These are phyloP conservation scores for Myotis planiceps DNA, from an alignment of 2,797 vertebrate genomes.

Conservation along the genomic window DNA sequence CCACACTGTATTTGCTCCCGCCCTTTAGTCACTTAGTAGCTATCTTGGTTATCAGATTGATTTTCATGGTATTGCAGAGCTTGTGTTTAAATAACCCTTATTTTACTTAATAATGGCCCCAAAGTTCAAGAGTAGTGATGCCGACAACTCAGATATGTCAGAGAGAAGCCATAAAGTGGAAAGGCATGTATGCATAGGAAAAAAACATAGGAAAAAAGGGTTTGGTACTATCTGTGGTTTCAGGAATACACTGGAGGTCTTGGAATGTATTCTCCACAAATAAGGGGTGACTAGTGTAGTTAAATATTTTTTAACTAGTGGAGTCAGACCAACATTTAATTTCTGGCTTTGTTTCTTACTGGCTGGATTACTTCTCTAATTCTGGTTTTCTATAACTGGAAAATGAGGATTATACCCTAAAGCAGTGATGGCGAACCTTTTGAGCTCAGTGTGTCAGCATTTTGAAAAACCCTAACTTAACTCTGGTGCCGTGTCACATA, in stretches of 20 bases:
- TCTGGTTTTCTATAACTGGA: conserved; percentile 30
- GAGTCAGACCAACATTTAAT: background rate
- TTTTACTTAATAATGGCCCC: background rate
- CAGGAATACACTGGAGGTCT: background rate
- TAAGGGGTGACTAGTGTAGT: background rate
- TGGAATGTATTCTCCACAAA: background rate
- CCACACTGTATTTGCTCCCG: background rate
- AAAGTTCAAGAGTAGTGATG: background rate
- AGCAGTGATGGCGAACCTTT: background rate
- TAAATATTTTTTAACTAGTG: conserved; percentile 30
- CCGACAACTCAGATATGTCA: background rate
- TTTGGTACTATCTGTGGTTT: background rate
- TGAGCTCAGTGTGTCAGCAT: too few relatives aligned
- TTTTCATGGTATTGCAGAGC: background rate
- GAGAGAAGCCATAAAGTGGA: background rate
- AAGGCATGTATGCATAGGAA: background rate
- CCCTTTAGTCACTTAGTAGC: background rate
- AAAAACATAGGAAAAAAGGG: background rate
- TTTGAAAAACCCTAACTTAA: too few relatives aligned
- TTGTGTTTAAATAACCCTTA: background rate
- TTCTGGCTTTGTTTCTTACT: background rate
- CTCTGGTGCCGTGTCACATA: too few relatives aligned
- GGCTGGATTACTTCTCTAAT: background rate
- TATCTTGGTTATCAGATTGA: background rate
- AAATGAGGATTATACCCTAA: background rate